Evolutionary conservation across 2,113 vertebrate species (phyloP).

Genomic region (Caranx melampygus): DNA sequence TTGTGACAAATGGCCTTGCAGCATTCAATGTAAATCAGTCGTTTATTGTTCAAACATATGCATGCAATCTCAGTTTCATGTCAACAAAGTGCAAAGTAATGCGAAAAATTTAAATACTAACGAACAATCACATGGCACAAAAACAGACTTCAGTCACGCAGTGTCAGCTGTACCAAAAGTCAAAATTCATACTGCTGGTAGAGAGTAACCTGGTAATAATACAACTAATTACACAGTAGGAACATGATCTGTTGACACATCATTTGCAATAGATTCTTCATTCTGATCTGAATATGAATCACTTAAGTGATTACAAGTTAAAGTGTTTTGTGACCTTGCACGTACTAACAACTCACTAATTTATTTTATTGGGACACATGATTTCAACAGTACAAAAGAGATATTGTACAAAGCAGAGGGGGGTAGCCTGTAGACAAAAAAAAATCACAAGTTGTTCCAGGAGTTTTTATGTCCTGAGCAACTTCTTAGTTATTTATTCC

Average conservation of each 20-base stretch:
- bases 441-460: constrained; percentile 13
- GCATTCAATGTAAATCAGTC: constrained; percentile 18
- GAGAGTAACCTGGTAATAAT: not conserved
- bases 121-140: constrained; percentile 48
- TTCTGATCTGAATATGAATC: not conserved
- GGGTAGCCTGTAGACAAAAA: not conserved
- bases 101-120: constrained; percentile 24
- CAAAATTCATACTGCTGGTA: not conserved
- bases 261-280: too few relatives aligned
- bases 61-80: constrained; percentile 14
- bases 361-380: constrained; percentile 22
- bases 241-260: not conserved
- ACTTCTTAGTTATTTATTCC: not conserved
- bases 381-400: constrained; percentile 36
- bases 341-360: not conserved
- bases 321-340: not conserved
- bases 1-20: not conserved
- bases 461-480: not conserved
- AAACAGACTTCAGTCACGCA: constrained; percentile 10
- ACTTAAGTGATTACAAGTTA: not conserved
- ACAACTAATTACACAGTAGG: not conserved
- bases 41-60: constrained; percentile 53
- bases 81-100: constrained; percentile 61
- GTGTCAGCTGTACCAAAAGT: not conserved
- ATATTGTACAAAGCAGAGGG: constrained; percentile 17